A percentile compares a stretch with the other conserved stretches of the same genome.
Evolutionary conservation across 2,797 vertebrate genomes (phyloP).

Genomic region (Xiphorhynchus erythropygius): DNA sequence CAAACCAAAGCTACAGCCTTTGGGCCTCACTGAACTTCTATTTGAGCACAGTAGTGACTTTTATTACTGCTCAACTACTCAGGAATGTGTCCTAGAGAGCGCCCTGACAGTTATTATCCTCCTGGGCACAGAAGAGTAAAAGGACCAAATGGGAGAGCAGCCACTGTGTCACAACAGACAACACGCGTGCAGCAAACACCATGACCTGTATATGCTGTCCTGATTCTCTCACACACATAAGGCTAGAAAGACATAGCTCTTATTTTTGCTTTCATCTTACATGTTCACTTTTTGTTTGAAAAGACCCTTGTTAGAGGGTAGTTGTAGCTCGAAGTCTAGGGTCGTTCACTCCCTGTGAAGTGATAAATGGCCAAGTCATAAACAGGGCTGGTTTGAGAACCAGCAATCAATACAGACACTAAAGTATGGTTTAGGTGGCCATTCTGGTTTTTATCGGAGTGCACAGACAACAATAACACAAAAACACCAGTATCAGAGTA

Average conservation of each 20-base stretch:
- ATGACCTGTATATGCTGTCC: background rate
- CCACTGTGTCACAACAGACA: background rate
- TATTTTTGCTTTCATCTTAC: slow-evolving; percentile 35
- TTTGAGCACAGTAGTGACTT: background rate
- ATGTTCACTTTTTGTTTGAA: slow-evolving; percentile 21
- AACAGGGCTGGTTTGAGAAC: slow-evolving; percentile 51
- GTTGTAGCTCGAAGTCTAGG: background rate
- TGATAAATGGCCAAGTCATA: slow-evolving; percentile 67
- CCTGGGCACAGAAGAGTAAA: background rate
- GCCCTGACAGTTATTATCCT: background rate
- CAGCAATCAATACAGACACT: slow-evolving; percentile 66
- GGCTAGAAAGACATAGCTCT: slow-evolving; percentile 19
- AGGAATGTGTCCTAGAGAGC: background rate
- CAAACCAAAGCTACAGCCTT: background rate
- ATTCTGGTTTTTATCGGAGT: slow-evolving; percentile 63
- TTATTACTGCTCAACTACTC: background rate
- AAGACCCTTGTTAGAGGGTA: slow-evolving; percentile 27
- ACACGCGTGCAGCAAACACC: background rate
- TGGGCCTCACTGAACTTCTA: background rate
- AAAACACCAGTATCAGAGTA: slow-evolving; percentile 60
- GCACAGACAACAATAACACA: slow-evolving; percentile 60
- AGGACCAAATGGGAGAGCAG: background rate
- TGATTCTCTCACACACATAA: background rate
- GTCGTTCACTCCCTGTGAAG: slow-evolving; percentile 46
- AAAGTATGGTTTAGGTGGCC: slow-evolving; percentile 37